phyloP scores from a whole-genome alignment of 2,113 vertebrate species.

The Balaenoptera acutorostrata region DNA sequence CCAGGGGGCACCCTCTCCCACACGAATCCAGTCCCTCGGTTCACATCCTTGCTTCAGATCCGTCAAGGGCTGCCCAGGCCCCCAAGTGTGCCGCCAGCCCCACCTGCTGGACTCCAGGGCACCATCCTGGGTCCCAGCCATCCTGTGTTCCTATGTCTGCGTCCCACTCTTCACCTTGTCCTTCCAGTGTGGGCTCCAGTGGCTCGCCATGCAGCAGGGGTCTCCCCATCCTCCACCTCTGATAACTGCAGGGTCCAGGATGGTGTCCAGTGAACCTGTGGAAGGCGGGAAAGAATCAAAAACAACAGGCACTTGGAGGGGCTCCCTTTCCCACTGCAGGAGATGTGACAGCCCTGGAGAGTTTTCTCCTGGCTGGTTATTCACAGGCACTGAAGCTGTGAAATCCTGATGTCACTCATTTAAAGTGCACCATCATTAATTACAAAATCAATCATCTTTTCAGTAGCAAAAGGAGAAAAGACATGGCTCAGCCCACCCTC shows the following conservation, averaged over 20 bases:
- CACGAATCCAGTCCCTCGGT: fast-evolving
- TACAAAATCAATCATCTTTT: background rate
- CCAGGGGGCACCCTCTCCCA: background rate
- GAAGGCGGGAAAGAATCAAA: background rate
- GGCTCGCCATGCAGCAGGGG: fast-evolving
- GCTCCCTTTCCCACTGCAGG: background rate
- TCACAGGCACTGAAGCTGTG: background rate
- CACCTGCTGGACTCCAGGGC: background rate
- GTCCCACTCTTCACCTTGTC: background rate
- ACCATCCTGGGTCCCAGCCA: background rate
- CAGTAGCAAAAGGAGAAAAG: background rate
- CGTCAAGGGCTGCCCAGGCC: background rate
- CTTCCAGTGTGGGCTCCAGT: background rate
- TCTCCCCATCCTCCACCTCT: background rate
- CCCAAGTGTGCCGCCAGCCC: background rate
- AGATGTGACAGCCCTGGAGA: no score
- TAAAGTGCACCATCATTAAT: background rate
- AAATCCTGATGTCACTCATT: background rate
- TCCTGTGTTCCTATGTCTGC: background rate
- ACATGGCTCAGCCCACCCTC: no score
- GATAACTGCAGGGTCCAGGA: background rate
- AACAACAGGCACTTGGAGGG: fast-evolving
- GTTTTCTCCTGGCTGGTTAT: background rate
- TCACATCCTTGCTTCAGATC: background rate
- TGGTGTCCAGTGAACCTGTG: no score